phyloP scores from a whole-genome alignment of 2,113 vertebrate species.

The Parus major region DNA sequence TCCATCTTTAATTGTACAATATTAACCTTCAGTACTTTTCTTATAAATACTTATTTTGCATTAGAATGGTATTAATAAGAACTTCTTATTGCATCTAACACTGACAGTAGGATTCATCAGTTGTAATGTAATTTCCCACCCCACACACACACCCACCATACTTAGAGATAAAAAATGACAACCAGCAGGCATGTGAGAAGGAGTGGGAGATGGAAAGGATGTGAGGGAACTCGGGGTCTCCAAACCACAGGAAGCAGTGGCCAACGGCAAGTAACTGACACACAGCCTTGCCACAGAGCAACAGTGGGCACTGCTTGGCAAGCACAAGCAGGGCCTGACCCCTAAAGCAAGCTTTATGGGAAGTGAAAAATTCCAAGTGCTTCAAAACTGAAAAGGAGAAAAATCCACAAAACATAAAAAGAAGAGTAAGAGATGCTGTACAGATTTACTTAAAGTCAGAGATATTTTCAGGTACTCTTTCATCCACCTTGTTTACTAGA shows the following conservation, averaged over 20 bases:
- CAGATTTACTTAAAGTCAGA: neutral
- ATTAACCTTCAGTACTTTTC: neutral
- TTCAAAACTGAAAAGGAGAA: neutral
- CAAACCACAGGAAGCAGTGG: slow-evolving; percentile 3
- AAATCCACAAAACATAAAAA: neutral
- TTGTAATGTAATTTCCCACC: neutral
- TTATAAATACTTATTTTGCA: neutral
- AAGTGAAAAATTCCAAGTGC: neutral
- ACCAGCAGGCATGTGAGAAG: neutral
- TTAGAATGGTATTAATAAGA: neutral
- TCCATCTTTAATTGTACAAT: neutral
- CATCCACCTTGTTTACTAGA: neutral
- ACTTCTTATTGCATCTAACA: neutral
- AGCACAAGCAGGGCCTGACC: neutral
- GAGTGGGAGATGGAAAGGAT: neutral
- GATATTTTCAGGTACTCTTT: neutral
- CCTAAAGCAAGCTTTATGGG: neutral
- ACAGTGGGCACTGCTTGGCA: neutral
- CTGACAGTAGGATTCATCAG: neutral
- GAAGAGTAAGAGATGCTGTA: neutral
- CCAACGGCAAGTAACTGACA: neutral
- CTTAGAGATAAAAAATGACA: neutral
- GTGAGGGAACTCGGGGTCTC: neutral
- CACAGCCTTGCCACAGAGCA: fast-evolving
- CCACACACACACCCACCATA: fast-evolving